Base-by-base conservation (phyloP, 2,113 vertebrate genomes). In the Nibea coibor region DNA sequence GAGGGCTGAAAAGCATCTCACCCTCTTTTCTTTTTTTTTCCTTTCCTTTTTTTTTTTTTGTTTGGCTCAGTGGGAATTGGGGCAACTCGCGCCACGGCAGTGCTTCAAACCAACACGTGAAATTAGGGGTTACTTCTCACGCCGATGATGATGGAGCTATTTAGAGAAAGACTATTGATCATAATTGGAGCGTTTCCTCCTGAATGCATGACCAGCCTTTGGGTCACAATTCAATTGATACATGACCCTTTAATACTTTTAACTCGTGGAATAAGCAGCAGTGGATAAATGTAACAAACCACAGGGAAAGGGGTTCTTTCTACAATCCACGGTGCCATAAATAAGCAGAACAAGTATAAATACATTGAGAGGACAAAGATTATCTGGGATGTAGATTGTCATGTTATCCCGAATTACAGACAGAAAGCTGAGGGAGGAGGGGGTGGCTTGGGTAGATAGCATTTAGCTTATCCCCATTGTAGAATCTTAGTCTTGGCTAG, bases 381-480 rank as follows among this genome's bases (percentile, higher is more conserved):
- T 90, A 94, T 93, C 88, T 87, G 76, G 80, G 83, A 91, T 90
- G 88, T 86, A 87, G 86, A 91, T 74, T 78, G 82, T 80, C 61
- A 87, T 85, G 86, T 93, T 88, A 91, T 93, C 82, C 78, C 70
- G 75, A 91, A 93, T 91, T 92, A 93, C 77, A 86, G 83, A 31
- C 78, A 72, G 61, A 88, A 70, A 84, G 79, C 72, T 20, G 72
- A 35, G 22, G 66, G 76, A 5, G 65, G 69, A 68, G 79, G 71
- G 66, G n/a, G 69, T 62, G 69, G 35, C 75, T 26, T 10, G 72
- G 74, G 51, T 75, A 71, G 83, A 88, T 78, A 87, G 84, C 86
- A 91, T 90, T 90, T 89, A 91, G 87, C 84, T 92, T 88, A 93
- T 89, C 86, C 87, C 81, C 66, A 82, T 81, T 92, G 88, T 87